phyloP scores from a whole-genome alignment of 2,888 invertebrate species.

The Mystacides longicornis region DNA sequence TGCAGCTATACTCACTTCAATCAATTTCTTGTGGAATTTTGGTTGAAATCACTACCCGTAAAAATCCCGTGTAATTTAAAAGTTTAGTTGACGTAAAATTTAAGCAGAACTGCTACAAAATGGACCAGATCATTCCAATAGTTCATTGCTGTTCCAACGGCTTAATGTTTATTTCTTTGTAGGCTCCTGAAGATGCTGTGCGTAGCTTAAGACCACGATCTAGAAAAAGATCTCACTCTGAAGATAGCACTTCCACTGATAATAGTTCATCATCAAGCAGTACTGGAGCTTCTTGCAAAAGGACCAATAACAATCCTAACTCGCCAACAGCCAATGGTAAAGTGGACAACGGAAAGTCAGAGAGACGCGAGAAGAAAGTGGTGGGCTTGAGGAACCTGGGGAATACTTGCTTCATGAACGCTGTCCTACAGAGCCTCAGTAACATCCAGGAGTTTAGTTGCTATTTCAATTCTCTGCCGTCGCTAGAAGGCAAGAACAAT shows the following conservation, averaged over 20 bases:
- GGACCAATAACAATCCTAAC: conserved; percentile 26
- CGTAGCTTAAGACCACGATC: conserved; percentile 53
- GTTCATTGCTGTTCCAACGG: too few relatives aligned
- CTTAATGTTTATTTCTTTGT: too few relatives aligned
- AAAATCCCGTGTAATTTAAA: too few relatives aligned
- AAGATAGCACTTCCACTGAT: conserved; percentile 48
- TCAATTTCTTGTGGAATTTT: too few relatives aligned
- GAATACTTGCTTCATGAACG: conserved; percentile 84
- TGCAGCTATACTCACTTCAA: too few relatives aligned
- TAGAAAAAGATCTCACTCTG: conserved; percentile 53
- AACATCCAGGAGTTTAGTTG: conserved; percentile 78
- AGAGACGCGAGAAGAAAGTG: conserved; percentile 52
- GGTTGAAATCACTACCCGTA: too few relatives aligned
- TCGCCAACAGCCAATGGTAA: conserved; percentile 33
- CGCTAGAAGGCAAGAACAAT: conserved; percentile 56
- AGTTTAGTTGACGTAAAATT: too few relatives aligned
- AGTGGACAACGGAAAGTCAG: conserved; percentile 45
- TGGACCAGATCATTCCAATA: too few relatives aligned
- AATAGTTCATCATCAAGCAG: conserved; percentile 32
- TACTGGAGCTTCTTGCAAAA: conserved; percentile 15
- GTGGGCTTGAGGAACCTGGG: conserved; percentile 74
- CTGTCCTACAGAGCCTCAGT: conserved; percentile 74
- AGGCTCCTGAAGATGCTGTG: conserved; percentile 42
- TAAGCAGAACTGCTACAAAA: too few relatives aligned
- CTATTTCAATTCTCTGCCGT: conserved; percentile 71